Base-by-base conservation (phyloP, 2,797 vertebrate genomes). In the Numenius phaeopus region DNA sequence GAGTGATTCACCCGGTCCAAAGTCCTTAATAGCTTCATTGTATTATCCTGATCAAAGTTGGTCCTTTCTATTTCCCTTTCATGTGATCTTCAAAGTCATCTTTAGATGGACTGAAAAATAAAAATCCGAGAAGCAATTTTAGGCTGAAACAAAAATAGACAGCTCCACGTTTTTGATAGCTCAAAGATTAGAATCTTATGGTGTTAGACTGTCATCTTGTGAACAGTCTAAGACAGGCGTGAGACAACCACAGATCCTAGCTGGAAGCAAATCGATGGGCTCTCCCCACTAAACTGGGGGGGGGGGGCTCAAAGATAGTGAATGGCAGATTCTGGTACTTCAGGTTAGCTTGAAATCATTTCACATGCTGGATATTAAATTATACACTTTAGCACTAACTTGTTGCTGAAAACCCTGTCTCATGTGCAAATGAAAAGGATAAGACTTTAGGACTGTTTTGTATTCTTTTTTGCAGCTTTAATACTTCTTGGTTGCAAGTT, bases 1-100 rank as follows among this genome's bases (percentile, higher is more conserved):
- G 93, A 90, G 65, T 95, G 85, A 91, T 50, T 82, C 42, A 66
- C 47, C n/a, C 78, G 32, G 30, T 62, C 54, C 42, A 32, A 57
- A 86, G 67, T 80, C 91, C 73, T 89, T 93, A 91, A 94, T 87
- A 94, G 83, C 67, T 78, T 95, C 95, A 89, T 94, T 97, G 95
- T 95, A 86, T 87, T 95, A 91, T 23, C 32, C 5, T 18, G 46
- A 94, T 97, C 94, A 96, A 97, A 97, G 84, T 76, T 81, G 77
- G 44, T 50, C 27, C 40, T 94, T 93, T 84, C 79, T 85, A n/a
- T 84, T 89, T 94, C 39, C 20, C 76, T 93, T 92, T 94, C 89
- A 96, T 92, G 82, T 87, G 67, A 93, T 87, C 75, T 95, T 97
- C 92, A 78, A 70, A 87, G 84, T 96, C 86, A 77, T 88, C 29